Percentiles rank a stretch among this genome's conserved stretches.
Evolutionary conservation across 2,888 invertebrate genomes (phyloP).

Genomic region (Epsilonema sp.): DNA sequence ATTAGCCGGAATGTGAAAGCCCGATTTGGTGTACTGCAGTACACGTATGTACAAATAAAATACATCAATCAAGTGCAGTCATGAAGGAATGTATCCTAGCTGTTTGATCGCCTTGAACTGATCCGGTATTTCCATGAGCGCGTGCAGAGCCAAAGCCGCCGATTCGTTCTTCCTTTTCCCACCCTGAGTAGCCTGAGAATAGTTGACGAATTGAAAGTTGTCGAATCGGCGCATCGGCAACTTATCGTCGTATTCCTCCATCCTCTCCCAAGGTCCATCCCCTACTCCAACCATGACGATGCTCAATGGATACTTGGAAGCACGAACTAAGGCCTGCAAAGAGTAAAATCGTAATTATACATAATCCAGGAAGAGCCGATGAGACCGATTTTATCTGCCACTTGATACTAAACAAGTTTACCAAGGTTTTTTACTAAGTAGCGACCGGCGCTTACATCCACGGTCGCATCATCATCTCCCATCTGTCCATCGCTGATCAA

Average conservation of each 20-base stretch:
- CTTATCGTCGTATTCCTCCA: conserved; percentile 32
- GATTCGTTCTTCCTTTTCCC: conserved; percentile 13
- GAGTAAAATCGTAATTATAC: conserved; percentile 10
- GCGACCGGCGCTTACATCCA: background rate
- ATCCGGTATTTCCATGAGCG: conserved; percentile 34
- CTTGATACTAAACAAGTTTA: no score
- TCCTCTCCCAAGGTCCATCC: conserved; percentile 33
- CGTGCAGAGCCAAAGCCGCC: conserved; percentile 29
- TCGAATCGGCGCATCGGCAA: conserved; percentile 31
- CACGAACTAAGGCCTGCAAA: conserved; percentile 29
- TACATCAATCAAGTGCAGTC: no score
- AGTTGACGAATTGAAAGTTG: conserved; percentile 34
- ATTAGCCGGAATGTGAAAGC: no score
- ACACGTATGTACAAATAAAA: no score
- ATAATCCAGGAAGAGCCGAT: no score
- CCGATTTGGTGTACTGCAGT: no score
- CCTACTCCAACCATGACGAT: conserved; percentile 33
- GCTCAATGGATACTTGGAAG: conserved; percentile 30
- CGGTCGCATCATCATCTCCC: conserved; percentile 21
- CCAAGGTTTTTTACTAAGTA: no score
- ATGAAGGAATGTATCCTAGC: conserved; percentile 2
- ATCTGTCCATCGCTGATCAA: conserved; percentile 34
- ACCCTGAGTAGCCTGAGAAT: conserved; percentile 22
- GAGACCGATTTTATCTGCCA: no score
- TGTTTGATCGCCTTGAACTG: conserved; percentile 19